Evolutionary conservation across 2,888 invertebrate genomes (phyloP).

Genomic region (Epistrophe eligans): DNA sequence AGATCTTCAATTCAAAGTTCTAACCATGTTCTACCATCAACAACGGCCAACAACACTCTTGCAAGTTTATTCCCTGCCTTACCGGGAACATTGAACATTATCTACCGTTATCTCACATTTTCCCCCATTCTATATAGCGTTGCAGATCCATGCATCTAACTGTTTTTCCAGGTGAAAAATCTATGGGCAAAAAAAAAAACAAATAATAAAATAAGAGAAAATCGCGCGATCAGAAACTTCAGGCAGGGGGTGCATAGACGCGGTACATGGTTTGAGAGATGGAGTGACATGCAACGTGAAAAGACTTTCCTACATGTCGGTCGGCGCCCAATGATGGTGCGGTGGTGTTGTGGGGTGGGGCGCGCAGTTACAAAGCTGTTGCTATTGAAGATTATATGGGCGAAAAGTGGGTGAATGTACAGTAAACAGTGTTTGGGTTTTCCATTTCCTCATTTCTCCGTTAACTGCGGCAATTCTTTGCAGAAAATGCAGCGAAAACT

Average conservation of each 20-base stretch:
- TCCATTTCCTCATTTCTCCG: constrained; percentile 82
- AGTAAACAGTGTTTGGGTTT: constrained; percentile 81
- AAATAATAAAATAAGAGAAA: constrained; percentile 40
- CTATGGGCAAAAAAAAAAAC: constrained; percentile 29
- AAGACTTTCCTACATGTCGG: constrained; percentile 71
- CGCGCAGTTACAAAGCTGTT: not conserved
- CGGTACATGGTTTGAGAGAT: constrained; percentile 36
- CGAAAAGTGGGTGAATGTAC: constrained; percentile 84
- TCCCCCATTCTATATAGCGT: constrained; percentile 52
- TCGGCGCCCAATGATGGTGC: not conserved
- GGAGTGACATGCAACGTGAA: constrained; percentile 71
- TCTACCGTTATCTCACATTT: constrained; percentile 71
- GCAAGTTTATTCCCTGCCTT: constrained; percentile 43
- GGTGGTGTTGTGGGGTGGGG: constrained; percentile 1
- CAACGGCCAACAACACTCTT: constrained; percentile 6
- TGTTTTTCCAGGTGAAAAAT: constrained; percentile 71
- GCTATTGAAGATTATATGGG: constrained; percentile 43
- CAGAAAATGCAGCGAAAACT: constrained; percentile 70
- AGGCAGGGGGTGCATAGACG: constrained; percentile 46
- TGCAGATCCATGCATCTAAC: constrained; percentile 70
- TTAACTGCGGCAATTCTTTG: constrained; percentile 57
- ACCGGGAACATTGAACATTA: constrained; percentile 63
- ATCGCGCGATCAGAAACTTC: constrained; percentile 48
- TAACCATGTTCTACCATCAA: constrained; percentile 28
- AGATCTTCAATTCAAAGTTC: constrained; percentile 33